Percentiles rank a stretch among this genome's conserved stretches.
These are phyloP conservation scores for Antennarius maculatus DNA, from an alignment of 2,797 vertebrate species.

Conservation along the genomic window DNA sequence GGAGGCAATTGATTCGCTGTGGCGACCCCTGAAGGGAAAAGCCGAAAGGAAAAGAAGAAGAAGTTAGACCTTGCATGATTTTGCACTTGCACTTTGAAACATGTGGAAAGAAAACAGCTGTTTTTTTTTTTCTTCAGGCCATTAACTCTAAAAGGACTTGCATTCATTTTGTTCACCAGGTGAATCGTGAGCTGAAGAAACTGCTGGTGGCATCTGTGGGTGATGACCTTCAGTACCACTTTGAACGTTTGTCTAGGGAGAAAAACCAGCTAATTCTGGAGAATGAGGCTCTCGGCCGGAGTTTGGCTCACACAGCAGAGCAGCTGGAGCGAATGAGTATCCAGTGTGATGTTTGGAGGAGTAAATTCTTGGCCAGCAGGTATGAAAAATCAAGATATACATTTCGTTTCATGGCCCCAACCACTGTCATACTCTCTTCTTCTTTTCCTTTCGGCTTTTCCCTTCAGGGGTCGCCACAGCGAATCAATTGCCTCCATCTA, in stretches of 20 bases:
- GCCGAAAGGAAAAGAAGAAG: no score
- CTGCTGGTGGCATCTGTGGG: constrained; percentile 95
- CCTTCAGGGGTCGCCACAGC: no score
- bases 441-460: no score
- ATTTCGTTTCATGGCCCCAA: not conserved
- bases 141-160: not conserved
- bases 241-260: constrained; percentile 92
- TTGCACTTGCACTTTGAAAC: not conserved
- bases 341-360: constrained; percentile 98
- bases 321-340: constrained; percentile 98
- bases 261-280: constrained; percentile 96
- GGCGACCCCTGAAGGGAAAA: no score
- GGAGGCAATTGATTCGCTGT: no score
- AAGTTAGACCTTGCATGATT: not conserved
- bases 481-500: no score
- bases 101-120: not conserved
- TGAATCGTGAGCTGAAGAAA: constrained; percentile 97
- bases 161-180: constrained; percentile 71
- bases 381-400: constrained; percentile 44
- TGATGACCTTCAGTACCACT: constrained; percentile 96
- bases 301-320: constrained; percentile 87
- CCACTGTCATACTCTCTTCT: not conserved
- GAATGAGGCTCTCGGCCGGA: constrained; percentile 89
- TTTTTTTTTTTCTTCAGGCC: not conserved
- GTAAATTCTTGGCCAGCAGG: constrained; percentile 99